phyloP scores from a whole-genome alignment of 2,797 vertebrate genomes.

The Agapornis canus region DNA sequence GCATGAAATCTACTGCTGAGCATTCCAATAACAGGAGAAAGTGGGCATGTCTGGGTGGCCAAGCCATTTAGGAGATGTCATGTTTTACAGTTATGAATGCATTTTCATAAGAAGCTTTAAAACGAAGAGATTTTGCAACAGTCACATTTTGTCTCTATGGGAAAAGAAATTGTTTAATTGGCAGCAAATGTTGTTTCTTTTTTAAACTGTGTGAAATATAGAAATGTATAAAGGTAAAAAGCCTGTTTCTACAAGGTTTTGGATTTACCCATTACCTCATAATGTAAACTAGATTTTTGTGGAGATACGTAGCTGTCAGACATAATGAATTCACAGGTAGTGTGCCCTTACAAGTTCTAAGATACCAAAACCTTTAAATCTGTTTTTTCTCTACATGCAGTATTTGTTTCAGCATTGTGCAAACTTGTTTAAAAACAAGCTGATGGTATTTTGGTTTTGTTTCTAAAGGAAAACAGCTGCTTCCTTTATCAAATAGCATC shows the following conservation, averaged over 20 bases:
- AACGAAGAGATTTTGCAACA: background rate
- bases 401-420: background rate
- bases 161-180: background rate
- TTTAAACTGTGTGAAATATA: background rate
- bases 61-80: background rate
- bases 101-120: background rate
- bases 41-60: background rate
- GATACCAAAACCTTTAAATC: background rate
- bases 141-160: background rate
- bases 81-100: background rate
- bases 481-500: constrained; percentile 91
- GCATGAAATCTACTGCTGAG: background rate
- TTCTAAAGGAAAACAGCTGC: constrained; percentile 91
- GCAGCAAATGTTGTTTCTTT: background rate
- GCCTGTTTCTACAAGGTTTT: background rate
- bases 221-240: background rate
- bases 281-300: background rate
- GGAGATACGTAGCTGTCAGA: background rate
- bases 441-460: constrained; percentile 44
- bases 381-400: background rate
- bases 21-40: background rate
- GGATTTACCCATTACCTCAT: background rate
- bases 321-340: background rate
- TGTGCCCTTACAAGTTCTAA: background rate
- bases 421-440: background rate